Conservation (phyloP, 2,113 vertebrate genomes). For the Eudyptes chrysolophus region DNA sequence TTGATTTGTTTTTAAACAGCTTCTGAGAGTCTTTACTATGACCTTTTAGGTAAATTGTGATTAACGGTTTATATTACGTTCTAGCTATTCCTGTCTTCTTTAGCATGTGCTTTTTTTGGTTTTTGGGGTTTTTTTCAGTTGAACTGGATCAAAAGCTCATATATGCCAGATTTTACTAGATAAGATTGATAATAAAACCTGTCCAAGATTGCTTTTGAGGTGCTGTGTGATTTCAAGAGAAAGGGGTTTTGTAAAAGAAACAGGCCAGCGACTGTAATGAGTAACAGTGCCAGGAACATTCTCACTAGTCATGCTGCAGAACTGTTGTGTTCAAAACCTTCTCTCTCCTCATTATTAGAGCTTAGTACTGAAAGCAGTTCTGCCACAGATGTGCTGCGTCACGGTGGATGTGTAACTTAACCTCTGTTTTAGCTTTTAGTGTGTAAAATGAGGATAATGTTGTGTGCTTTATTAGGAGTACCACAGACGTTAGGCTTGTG, state of each 20-base stretch:
- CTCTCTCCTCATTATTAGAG: neutral
- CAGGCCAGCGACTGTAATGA: rapidly evolving
- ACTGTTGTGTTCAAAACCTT: neutral
- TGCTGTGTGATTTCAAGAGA: neutral
- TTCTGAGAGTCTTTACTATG: neutral
- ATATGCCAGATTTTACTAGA: neutral
- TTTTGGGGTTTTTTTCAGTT: neutral
- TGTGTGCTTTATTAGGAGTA: neutral
- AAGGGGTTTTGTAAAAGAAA: neutral
- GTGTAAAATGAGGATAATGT: neutral
- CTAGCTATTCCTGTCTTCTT: slow-evolving; percentile 5
- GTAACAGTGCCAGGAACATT: slow-evolving; percentile 18
- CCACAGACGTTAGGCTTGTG: neutral
- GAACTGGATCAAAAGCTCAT: neutral
- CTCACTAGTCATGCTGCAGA: slow-evolving; percentile 52
- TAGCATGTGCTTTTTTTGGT: neutral
- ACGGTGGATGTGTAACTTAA: neutral
- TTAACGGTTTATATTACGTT: slow-evolving; percentile 19
- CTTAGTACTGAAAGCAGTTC: neutral
- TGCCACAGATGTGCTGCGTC: slow-evolving; percentile 5
- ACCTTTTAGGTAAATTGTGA: slow-evolving; percentile 22
- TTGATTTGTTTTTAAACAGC: slow-evolving; percentile 11
- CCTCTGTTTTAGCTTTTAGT: neutral
- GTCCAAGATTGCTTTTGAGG: neutral
- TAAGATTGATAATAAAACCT: neutral